A percentile compares a stretch with the other conserved stretches of the same genome.
These are phyloP conservation scores for Balanococcus diminutus DNA, from an alignment of 2,888 invertebrate species.

Conservation along the genomic window DNA sequence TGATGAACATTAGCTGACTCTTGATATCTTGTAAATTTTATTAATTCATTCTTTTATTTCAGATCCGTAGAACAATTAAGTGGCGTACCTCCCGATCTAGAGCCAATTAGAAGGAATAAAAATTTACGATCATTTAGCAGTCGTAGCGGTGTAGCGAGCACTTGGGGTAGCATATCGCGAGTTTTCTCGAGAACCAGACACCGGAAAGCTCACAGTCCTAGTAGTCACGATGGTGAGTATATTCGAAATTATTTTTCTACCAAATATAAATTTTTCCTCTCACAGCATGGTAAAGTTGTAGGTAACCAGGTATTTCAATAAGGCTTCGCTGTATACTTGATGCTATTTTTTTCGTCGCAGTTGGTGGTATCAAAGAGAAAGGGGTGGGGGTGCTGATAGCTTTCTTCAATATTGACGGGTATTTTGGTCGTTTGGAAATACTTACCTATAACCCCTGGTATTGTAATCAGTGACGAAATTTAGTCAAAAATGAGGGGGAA, in stretches of 20 bases:
- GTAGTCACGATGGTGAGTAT: conserved; percentile 67
- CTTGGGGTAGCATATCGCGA: conserved; percentile 90
- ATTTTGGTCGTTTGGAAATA: too few relatives aligned
- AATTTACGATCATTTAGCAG: conserved; percentile 60
- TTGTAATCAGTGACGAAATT: too few relatives aligned
- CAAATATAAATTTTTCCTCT: neutral
- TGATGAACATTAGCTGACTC: too few relatives aligned
- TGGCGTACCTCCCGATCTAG: conserved; percentile 66
- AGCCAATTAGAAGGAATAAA: conserved; percentile 58
- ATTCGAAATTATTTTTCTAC: neutral
- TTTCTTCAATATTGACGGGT: too few relatives aligned
- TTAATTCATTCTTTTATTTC: conserved; percentile 54
- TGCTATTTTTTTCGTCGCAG: neutral
- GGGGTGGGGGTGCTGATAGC: neutral
- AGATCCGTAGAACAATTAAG: conserved; percentile 84
- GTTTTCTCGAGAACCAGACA: conserved; percentile 86
- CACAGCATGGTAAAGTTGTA: neutral
- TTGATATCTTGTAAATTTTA: too few relatives aligned
- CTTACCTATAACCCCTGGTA: too few relatives aligned
- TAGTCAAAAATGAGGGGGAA: too few relatives aligned
- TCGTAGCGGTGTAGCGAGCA: conserved; percentile 75
- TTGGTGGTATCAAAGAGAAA: neutral
- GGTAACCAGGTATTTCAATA: neutral
- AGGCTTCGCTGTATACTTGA: neutral
- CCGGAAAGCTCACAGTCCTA: conserved; percentile 74